Evolutionary conservation across 1,140 invertebrate genomes (phyloP), one percentile per base, ranked within the genome.

Genomic region (Mycetomoellerius zeteki): DNA sequence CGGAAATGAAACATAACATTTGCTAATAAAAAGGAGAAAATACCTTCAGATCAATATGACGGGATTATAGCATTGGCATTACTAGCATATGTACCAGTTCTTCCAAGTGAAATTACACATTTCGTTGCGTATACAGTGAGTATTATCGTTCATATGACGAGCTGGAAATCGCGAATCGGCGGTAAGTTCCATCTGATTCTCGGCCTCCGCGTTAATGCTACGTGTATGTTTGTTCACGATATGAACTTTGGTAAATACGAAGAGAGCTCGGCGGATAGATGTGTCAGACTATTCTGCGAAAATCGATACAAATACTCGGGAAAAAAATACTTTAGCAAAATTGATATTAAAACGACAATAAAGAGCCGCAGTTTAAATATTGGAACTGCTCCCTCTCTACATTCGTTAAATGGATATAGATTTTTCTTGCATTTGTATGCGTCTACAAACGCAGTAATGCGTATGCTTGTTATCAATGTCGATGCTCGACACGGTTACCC

Each of bases 181-280:
- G 3, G 21, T 73, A 62, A 50, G 54, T 75, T 60, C n/a, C 69
- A 50, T 73, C 69, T 60, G 69, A 84, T 60, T 73, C 80, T 54
- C 37, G 54, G 54, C 58, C 54, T 60, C 16, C 19, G 37, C 37
- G 69, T 24, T 60, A 30, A 75, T 84, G 24, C 12, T 7, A 37
- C 80, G 2, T 43, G 37, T 30, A 8, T 84, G 65, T 84, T 84
- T 84, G 69, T 5, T 33, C 69, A 24, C 54, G 80, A 73, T 47
- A 50, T 84, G 69, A 84, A 82, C 52, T 60, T 60, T 60, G 54
- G 69, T 54, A 73, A 75, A 84, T 60, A 62, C 27, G n/a, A 7
- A 12, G 24, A 47, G 30, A 82, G n/a, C 62, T 33, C 62, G 19
- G 16, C 80, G 6, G 24, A 24, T 24, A 75, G 24, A 84, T 33